These are phyloP conservation scores for Falco concolor DNA, from an alignment of 2,797 vertebrate genomes.

Conservation along the genomic window DNA sequence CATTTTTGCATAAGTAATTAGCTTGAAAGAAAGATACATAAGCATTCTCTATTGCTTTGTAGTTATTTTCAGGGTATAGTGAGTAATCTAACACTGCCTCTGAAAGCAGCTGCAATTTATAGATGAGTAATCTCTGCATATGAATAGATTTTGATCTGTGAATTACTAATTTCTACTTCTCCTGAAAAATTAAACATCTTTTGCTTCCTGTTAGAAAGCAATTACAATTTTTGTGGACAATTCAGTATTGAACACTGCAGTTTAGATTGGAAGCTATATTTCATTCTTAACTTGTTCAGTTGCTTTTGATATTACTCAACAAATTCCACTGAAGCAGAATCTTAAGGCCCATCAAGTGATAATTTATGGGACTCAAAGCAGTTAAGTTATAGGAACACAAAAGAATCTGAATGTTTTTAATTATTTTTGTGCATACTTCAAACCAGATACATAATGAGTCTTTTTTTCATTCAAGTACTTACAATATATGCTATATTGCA, in stretches of 20 bases:
- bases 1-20: slow-evolving; percentile 20
- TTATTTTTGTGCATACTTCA: not conserved
- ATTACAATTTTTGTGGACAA: not conserved
- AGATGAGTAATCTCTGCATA: slow-evolving; percentile 37
- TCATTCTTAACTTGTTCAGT: not conserved
- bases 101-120: slow-evolving; percentile 38
- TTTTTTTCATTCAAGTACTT: not conserved
- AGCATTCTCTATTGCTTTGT: not conserved
- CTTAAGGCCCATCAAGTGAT: not conserved
- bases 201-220: slow-evolving; percentile 27
- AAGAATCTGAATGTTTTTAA: not conserved
- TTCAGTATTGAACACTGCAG: not conserved
- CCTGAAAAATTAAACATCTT: not conserved
- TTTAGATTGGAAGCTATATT: not conserved
- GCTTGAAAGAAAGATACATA: not conserved
- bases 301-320: not conserved
- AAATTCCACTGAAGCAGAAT: not conserved
- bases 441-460: not conserved
- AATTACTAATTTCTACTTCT: slow-evolving; percentile 13
- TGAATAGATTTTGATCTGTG: slow-evolving; percentile 25
- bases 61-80: slow-evolving; percentile 4
- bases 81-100: not conserved
- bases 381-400: not conserved
- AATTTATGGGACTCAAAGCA: not conserved
- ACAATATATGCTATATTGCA: not conserved